phyloP scores from a whole-genome alignment of 2,113 vertebrate species.

The Megaptera novaeangliae region DNA sequence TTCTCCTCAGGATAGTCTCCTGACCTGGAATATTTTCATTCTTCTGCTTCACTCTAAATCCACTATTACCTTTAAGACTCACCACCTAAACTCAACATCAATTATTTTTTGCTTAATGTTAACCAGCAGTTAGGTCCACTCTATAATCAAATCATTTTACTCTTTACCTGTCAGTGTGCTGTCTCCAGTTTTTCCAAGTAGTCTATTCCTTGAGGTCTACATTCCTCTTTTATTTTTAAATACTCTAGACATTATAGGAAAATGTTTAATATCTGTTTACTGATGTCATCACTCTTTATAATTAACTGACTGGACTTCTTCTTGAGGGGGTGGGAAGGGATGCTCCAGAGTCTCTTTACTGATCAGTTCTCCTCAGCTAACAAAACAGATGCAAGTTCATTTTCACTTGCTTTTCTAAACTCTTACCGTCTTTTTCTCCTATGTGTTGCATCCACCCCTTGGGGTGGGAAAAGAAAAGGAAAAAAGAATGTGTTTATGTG shows the following conservation, averaged over 20 bases:
- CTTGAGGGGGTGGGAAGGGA: neutral
- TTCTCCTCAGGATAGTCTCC: slow-evolving; percentile 19
- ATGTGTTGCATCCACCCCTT: neutral
- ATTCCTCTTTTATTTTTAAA: slow-evolving; percentile 7
- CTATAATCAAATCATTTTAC: neutral
- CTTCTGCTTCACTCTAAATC: neutral
- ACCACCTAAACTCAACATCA: slow-evolving; percentile 3
- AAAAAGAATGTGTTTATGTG: neutral
- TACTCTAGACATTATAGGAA: slow-evolving; percentile 32
- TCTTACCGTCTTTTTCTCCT: neutral
- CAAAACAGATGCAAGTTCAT: neutral
- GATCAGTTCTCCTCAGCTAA: neutral
- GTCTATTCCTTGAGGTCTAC: neutral
- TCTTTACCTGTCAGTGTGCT: neutral
- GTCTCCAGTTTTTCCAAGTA: slow-evolving; percentile 10
- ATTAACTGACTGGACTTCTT: neutral
- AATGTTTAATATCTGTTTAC: neutral
- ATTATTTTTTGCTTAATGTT: neutral
- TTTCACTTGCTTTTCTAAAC: slow-evolving; percentile 26
- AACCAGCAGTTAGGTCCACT: neutral
- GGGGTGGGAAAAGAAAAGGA: neutral
- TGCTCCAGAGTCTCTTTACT: neutral
- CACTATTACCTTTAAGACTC: neutral
- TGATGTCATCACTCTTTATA: neutral
- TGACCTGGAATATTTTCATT: slow-evolving; percentile 6